Evolutionary conservation across 2,113 vertebrate genomes (phyloP), one percentile per base, ranked within the genome.

Genomic region (Thalassoma bifasciatum): DNA sequence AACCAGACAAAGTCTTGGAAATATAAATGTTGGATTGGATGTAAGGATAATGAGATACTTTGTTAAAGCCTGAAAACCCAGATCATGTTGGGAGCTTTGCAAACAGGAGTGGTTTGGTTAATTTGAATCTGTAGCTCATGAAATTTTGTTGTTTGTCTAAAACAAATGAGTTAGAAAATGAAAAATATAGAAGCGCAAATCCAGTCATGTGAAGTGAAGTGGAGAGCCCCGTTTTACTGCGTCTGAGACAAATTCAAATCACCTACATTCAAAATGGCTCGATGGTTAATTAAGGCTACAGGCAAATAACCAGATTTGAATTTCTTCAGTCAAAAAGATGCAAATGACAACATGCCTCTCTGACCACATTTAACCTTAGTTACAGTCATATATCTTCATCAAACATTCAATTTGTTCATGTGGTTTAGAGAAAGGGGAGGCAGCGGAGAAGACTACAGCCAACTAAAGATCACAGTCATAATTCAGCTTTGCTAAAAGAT

Each of bases 261-360:
- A 14, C 53, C 4, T 19, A 3, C 42, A 88, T 77, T 82, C 69
- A 84, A 84, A 84, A 62, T 44, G 42, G 34, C 10, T 67, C 52
- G 10, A 56, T 37, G 40, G 42, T 23, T 10, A 85, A 80, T 71
- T 79, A 30, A 83, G 65, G 46, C n/a, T 8, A 12, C 65, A 83
- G 65, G 68, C 47, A 83, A 83, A 86, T 76, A 3, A 66, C 12
- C 19, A 1, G 8, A 76, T 85, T 74, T 83, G 47, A 77, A 81
- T 80, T 13, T 30, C 19, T 6, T n/a, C 11, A 24, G 16, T 46
- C 14, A 46, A 16, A 40, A 40, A 2, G 9, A 46, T 46, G 44
- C 16, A 44, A 14, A 44, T 19, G 2, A 38, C 60, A 36, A 37
- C 4, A 17, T 46, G 44, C n/a, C 14, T 5, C 5, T 26, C 10